Percentiles rank a stretch among this genome's conserved stretches.
phyloP scores from a whole-genome alignment of 1,140 invertebrate species.

The Dinoponera quadriceps region DNA sequence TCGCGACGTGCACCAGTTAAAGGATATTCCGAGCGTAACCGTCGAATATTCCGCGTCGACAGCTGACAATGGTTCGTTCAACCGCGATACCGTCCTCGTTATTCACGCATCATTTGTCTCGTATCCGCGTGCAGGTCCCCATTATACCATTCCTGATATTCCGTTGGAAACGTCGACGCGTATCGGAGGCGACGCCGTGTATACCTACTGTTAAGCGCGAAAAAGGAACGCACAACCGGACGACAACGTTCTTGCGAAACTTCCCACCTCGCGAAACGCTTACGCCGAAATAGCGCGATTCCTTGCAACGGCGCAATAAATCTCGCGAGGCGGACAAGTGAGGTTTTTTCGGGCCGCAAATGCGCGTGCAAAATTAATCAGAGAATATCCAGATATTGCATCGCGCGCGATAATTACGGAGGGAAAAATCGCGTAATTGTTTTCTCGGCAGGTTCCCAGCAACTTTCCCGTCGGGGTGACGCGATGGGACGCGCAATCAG shows the following conservation, averaged over 20 bases:
- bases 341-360: neutral
- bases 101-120: slow-evolving; percentile 52
- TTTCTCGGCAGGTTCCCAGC: neutral
- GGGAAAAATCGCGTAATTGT: neutral
- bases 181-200: neutral
- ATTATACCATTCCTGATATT: slow-evolving; percentile 47
- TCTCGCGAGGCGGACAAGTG: neutral
- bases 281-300: neutral
- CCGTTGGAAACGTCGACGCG: slow-evolving; percentile 13
- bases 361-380: neutral
- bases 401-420: neutral
- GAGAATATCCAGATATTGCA: neutral
- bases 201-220: neutral
- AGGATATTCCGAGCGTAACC: slow-evolving; percentile 5
- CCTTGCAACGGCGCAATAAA: neutral
- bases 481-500: neutral
- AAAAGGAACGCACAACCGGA: neutral
- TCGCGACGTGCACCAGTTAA: slow-evolving; percentile 8
- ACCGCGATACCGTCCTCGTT: slow-evolving; percentile 36
- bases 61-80: slow-evolving; percentile 45
- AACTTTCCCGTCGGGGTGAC: neutral
- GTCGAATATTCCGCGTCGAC: slow-evolving; percentile 26
- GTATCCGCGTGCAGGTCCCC: neutral
- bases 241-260: slow-evolving; percentile 14
- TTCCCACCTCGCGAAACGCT: neutral